A percentile compares a stretch with the other conserved stretches of the same genome.
These are phyloP conservation scores for Pararge aegeria DNA, from an alignment of 1,140 invertebrate species.

Conservation along the genomic window DNA sequence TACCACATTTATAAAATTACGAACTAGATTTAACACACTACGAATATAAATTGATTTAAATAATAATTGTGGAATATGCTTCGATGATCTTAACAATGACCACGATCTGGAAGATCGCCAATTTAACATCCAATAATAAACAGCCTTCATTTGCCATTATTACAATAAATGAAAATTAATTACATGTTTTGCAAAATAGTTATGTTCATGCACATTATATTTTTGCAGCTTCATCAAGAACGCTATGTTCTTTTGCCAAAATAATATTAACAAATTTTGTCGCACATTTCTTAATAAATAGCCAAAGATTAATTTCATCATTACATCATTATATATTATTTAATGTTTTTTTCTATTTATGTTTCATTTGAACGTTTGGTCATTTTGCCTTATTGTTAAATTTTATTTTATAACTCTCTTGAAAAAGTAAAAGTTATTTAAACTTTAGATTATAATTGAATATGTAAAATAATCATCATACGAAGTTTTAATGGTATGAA, in stretches of 20 bases:
- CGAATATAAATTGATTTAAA: constrained; percentile 13
- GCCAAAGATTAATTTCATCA: neutral
- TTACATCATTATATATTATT: neutral
- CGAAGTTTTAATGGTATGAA: constrained; percentile 45
- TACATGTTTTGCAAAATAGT: constrained; percentile 32
- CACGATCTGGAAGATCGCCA: constrained; percentile 47
- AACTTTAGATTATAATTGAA: neutral
- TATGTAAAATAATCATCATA: neutral
- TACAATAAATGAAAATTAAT: constrained; percentile 47
- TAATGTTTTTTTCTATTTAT: neutral
- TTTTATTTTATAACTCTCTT: too few species aligned
- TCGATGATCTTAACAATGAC: constrained; percentile 51
- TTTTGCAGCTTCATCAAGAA: neutral
- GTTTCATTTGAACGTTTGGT: neutral
- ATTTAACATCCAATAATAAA: constrained; percentile 58
- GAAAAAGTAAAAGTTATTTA: too few species aligned
- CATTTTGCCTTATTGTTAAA: too few species aligned
- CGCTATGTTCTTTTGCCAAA: neutral
- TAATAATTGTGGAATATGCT: constrained; percentile 38
- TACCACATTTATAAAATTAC: neutral
- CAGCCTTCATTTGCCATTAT: constrained; percentile 51
- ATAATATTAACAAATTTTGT: neutral
- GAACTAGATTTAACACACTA: neutral
- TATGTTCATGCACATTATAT: constrained; percentile 20
- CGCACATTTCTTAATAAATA: neutral